A percentile compares a stretch with the other conserved stretches of the same genome.
phyloP scores from a whole-genome alignment of 1,140 invertebrate genomes.

The Triops longicaudatus region DNA sequence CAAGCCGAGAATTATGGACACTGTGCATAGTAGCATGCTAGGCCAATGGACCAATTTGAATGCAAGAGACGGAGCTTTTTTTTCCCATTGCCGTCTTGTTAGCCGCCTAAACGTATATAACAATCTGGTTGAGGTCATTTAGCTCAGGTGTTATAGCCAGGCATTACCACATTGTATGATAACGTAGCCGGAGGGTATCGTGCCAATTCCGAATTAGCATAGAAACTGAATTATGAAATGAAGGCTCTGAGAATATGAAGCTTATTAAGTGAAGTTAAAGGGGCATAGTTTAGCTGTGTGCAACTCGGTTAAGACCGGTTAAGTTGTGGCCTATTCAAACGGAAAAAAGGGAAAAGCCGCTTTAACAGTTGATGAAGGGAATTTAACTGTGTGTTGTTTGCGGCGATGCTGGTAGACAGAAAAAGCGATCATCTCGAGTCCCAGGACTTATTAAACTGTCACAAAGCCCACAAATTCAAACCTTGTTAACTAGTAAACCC shows the following conservation, averaged over 20 bases:
- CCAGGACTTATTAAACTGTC: slow-evolving; percentile 4
- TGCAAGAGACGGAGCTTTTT: neutral
- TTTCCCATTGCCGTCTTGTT: neutral
- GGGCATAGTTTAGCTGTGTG: neutral
- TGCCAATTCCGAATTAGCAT: slow-evolving; percentile 12
- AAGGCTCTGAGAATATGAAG: slow-evolving; percentile 2
- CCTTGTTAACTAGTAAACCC: slow-evolving; percentile 12
- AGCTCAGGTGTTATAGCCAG: neutral
- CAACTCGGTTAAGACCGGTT: slow-evolving; percentile 6
- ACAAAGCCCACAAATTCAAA: neutral
- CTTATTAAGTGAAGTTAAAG: slow-evolving; percentile 12
- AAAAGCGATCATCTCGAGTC: neutral
- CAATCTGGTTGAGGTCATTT: neutral
- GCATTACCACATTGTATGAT: neutral
- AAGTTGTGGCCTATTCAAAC: neutral
- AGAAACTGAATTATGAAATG: neutral
- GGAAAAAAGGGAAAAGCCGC: slow-evolving; percentile 6
- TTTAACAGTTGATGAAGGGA: neutral
- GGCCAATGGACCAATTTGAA: slow-evolving; percentile 11
- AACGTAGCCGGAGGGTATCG: neutral
- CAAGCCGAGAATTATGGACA: neutral
- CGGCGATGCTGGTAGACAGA: neutral
- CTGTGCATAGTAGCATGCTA: neutral
- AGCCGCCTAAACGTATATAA: neutral
- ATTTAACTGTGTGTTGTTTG: neutral